Evolutionary conservation across 1,140 invertebrate species (phyloP).

Genomic region (Drosophila teissieri): DNA sequence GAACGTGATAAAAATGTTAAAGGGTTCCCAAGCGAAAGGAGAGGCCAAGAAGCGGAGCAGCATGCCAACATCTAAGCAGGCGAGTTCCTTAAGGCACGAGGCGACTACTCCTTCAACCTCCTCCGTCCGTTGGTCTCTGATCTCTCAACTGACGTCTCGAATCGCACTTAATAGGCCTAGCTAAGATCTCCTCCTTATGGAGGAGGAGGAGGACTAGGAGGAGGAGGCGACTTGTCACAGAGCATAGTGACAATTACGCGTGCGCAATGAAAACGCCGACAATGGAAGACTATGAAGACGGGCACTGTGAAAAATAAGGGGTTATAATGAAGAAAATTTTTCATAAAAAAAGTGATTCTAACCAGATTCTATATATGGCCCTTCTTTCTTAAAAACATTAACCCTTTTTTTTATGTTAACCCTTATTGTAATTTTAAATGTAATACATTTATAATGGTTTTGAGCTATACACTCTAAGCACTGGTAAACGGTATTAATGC

Average conservation of each 20-base stretch:
- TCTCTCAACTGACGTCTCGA: constrained; percentile 63
- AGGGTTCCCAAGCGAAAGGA: constrained; percentile 28
- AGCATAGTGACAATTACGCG: constrained; percentile 80
- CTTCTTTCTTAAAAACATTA: too few species aligned
- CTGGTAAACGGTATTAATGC: too few species aligned
- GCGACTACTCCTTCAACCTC: constrained; percentile 5
- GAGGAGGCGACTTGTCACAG: constrained; percentile 44
- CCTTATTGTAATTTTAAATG: too few species aligned
- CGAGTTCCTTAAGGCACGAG: constrained; percentile 10
- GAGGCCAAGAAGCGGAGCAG: constrained; percentile 1
- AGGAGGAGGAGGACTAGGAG: neutral
- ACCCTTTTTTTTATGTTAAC: too few species aligned
- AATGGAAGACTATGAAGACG: constrained; percentile 16
- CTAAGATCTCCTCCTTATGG: constrained; percentile 3
- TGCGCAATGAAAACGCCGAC: constrained; percentile 56
- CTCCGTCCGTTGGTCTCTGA: constrained; percentile 11
- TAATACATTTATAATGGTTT: too few species aligned
- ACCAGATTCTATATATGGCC: too few species aligned
- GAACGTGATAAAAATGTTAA: constrained; percentile 84
- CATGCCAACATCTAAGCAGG: constrained; percentile 39
- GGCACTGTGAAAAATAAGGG: constrained; percentile 6
- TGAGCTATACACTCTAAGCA: too few species aligned
- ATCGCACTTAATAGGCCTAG: constrained; percentile 68
- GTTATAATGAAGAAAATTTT: neutral
- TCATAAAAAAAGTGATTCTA: neutral